Base-by-base conservation (phyloP, 2,797 vertebrate genomes). In the Brachyrhaphis roseni region DNA sequence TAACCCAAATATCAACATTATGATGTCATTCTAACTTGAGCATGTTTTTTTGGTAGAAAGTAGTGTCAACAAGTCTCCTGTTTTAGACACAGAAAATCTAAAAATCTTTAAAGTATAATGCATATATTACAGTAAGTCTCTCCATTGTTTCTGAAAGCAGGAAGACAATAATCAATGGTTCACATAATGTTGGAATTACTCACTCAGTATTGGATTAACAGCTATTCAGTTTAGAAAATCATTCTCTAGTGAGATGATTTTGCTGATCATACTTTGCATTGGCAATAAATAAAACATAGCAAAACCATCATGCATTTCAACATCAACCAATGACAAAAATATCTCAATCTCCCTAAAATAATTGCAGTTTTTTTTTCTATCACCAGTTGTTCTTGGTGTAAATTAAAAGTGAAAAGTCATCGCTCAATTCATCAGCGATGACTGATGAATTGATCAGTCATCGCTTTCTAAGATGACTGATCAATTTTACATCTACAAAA, bases 131-230 rank as follows among this genome's bases (percentile, higher is more conserved):
- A 13, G 68, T 43, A 45, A 72, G 26, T 47, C 51, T 45, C 34
- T 20, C 4, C 12, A 31, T 57, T 16, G n/a, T 23, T 77, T 8
- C 46, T 62, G 8, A 49, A 36, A 62, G 46, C 20, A 53, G 23
- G 45, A 36, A 74, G 49, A 26, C 39, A 43, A 11, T 64, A 18
- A 51, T 57, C 49, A 74, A 39, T 68, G 41, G 43, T 41, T 46
- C 64, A 13, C 75, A 72, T 74, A 72, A 47, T 75, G 71, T 74
- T 31, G 51, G n/a, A 73, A 8, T 55, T 77, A 74, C 36, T 72
- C 11, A 72, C 26, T 18, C 71, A 39, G 43, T 74, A 53, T 18
- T 47, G 55, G 31, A 80, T 31, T 16, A 1, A 66, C 36, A 26
- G 43, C 12, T 31, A 66, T 68, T 45, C 43, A 4, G 72, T 68